These are phyloP conservation scores for Halictus rubicundus DNA, from an alignment of 1,140 invertebrate genomes.

Conservation along the genomic window DNA sequence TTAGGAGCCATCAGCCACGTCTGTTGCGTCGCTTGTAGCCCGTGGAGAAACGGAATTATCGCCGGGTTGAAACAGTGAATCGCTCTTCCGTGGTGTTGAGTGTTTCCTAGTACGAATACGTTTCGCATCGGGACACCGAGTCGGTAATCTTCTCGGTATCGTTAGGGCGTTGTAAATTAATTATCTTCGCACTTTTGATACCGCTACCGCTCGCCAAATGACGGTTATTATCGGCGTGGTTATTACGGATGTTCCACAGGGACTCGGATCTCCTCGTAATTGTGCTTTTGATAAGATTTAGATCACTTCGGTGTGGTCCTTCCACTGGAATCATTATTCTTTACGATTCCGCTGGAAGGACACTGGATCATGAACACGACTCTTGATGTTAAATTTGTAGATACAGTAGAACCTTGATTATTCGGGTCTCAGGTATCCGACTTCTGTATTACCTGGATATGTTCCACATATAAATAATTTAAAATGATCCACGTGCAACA, in stretches of 20 bases:
- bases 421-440: too few relatives aligned
- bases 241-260: background rate
- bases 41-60: conserved; percentile 53
- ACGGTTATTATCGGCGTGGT: conserved; percentile 23
- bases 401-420: too few relatives aligned
- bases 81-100: conserved; percentile 1
- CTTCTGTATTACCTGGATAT: too few relatives aligned
- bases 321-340: too few relatives aligned
- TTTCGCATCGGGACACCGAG: conserved; percentile 52
- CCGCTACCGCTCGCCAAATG: conserved; percentile 9
- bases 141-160: conserved; percentile 52
- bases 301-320: background rate
- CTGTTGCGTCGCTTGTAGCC: conserved; percentile 10
- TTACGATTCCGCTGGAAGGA: too few relatives aligned
- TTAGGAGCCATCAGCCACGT: conserved; percentile 61
- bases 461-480: too few relatives aligned
- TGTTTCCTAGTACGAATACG: conserved; percentile 19
- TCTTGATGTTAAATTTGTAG: too few relatives aligned
- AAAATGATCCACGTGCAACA: too few relatives aligned
- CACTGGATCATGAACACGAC: too few relatives aligned
- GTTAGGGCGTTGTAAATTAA: conserved; percentile 55
- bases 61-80: conserved; percentile 11
- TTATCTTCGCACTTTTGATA: conserved; percentile 24
- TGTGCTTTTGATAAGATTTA: background rate
- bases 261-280: background rate